These are phyloP conservation scores for Geotrypetes seraphini DNA, from an alignment of 2,797 vertebrate genomes.

Conservation along the genomic window DNA sequence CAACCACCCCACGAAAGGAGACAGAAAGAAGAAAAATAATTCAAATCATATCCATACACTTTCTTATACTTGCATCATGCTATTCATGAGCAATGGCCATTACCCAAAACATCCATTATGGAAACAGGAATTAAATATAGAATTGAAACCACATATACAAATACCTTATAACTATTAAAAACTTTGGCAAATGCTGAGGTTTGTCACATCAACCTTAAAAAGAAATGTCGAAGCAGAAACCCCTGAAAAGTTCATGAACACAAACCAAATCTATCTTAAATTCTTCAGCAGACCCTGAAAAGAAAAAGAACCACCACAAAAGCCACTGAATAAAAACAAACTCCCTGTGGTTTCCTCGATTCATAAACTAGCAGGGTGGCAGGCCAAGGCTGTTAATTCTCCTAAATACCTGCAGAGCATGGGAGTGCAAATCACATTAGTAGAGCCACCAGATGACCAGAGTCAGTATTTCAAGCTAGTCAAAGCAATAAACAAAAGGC, in stretches of 20 bases:
- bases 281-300: constrained; percentile 14
- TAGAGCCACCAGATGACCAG: constrained; percentile 73
- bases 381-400: constrained; percentile 65
- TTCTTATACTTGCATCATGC: too few relatives aligned
- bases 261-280: not conserved
- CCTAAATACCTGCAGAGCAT: constrained; percentile 77
- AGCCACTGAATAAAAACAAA: constrained; percentile 27
- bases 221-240: constrained; percentile 11
- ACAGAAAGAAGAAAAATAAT: too few relatives aligned
- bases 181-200: too few relatives aligned
- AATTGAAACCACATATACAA: too few relatives aligned
- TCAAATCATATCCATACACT: too few relatives aligned
- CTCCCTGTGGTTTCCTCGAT: constrained; percentile 17
- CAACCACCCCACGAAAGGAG: too few relatives aligned
- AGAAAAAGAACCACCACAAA: constrained; percentile 16
- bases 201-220: constrained; percentile 12
- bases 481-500: constrained; percentile 68
- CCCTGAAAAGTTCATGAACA: constrained; percentile 5
- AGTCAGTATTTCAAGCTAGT: constrained; percentile 64
- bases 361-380: constrained; percentile 65
- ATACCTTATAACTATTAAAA: too few relatives aligned
- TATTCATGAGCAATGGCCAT: too few relatives aligned
- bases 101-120: too few relatives aligned
- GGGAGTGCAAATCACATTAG: constrained; percentile 80
- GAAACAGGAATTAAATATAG: too few relatives aligned